Evolutionary conservation across 2,113 vertebrate genomes (phyloP).

Genomic region (Collichthys lucidus): DNA sequence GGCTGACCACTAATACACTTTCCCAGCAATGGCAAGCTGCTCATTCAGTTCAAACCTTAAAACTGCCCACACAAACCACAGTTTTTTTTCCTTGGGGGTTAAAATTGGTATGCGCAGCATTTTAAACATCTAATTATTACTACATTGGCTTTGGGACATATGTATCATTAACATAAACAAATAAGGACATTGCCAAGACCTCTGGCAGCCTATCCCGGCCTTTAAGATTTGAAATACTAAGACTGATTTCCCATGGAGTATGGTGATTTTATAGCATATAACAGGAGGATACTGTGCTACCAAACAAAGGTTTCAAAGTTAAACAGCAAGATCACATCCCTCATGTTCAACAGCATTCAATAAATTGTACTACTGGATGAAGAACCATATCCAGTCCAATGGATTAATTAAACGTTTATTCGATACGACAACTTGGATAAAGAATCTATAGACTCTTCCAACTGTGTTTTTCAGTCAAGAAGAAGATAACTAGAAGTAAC

Average conservation of each 20-base stretch:
- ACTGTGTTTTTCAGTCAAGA: not conserved
- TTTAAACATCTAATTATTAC: conserved; percentile 13
- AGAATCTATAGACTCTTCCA: not conserved
- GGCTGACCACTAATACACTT: conserved; percentile 28
- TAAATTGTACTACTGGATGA: not conserved
- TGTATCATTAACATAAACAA: conserved; percentile 63
- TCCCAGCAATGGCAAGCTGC: conserved; percentile 21
- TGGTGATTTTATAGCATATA: not conserved
- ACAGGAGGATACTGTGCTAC: conserved; percentile 5
- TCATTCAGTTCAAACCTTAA: conserved; percentile 10
- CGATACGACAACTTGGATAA: not conserved
- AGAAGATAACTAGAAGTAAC: not conserved
- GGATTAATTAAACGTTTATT: not conserved
- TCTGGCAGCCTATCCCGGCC: not conserved
- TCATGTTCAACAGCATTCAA: not conserved
- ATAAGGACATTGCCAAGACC: conserved; percentile 39
- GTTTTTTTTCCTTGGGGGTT: conserved; percentile 5
- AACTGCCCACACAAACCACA: conserved; percentile 27
- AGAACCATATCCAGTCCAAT: not conserved
- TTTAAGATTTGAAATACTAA: not conserved
- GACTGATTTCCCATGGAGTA: not conserved
- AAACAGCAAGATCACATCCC: not conserved
- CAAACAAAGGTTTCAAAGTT: conserved; percentile 15
- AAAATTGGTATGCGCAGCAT: not conserved
- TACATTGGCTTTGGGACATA: not conserved